Percentiles rank a stretch among this genome's conserved stretches.
Conservation (phyloP, 1,140 invertebrate genomes). For the Drosophila melanica region DNA sequence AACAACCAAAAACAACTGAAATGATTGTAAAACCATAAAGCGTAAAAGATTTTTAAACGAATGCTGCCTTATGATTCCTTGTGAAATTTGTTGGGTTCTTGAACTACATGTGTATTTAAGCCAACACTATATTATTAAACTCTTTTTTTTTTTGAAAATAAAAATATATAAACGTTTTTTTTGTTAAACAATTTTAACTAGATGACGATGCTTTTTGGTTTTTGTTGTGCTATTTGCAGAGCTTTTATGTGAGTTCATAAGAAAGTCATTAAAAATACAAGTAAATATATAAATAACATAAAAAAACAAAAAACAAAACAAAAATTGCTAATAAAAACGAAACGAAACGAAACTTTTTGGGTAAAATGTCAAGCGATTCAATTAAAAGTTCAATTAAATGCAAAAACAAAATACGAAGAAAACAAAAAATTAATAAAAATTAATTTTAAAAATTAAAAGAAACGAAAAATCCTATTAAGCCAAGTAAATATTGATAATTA, state of each 20-base stretch:
- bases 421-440: slow-evolving; percentile 32
- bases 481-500: slow-evolving; percentile 73
- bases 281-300: slow-evolving; percentile 8
- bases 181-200: slow-evolving; percentile 46
- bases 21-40: slow-evolving; percentile 24
- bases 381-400: slow-evolving; percentile 74
- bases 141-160: slow-evolving; percentile 44
- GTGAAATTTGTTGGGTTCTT: slow-evolving; percentile 68
- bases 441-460: slow-evolving; percentile 28
- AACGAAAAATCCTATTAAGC: slow-evolving; percentile 76
- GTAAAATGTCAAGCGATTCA: slow-evolving; percentile 74
- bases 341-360: slow-evolving; percentile 52
- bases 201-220: slow-evolving; percentile 24
- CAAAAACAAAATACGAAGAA: slow-evolving; percentile 28
- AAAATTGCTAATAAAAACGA: slow-evolving; percentile 5
- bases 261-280: slow-evolving; percentile 20
- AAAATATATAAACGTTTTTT: slow-evolving; percentile 46
- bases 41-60: slow-evolving; percentile 52
- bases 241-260: slow-evolving; percentile 53
- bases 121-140: slow-evolving; percentile 41
- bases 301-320: slow-evolving; percentile 26
- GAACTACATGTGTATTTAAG: slow-evolving; percentile 55
- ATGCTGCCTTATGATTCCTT: slow-evolving; percentile 83
- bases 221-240: slow-evolving; percentile 65
- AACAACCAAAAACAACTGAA: slow-evolving; percentile 19